These are phyloP conservation scores for Suillia variegata DNA, from an alignment of 2,888 invertebrate genomes.

Conservation along the genomic window DNA sequence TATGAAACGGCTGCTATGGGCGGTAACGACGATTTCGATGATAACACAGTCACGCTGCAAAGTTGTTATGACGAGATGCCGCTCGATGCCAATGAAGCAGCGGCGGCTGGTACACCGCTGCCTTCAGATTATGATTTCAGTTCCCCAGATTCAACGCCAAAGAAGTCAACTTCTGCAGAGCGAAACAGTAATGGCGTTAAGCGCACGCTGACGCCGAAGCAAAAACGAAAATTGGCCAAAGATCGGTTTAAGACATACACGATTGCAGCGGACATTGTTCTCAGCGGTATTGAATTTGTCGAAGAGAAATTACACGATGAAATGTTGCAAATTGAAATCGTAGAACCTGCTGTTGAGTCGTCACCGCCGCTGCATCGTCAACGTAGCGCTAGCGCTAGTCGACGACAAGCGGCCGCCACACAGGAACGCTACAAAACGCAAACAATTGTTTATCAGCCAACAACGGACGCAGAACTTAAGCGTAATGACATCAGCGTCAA, in stretches of 20 bases:
- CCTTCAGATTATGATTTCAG: conserved; percentile 74
- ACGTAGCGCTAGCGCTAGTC: conserved; percentile 24
- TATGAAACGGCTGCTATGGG: conserved; percentile 66
- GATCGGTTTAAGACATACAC: conserved; percentile 85
- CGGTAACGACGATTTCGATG: conserved; percentile 61
- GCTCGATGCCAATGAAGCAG: conserved; percentile 42
- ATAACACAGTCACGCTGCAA: conserved; percentile 65
- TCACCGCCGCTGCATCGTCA: not conserved
- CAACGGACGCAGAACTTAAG: too few species aligned
- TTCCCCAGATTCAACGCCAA: conserved; percentile 79
- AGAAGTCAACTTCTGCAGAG: conserved; percentile 62
- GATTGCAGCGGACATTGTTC: conserved; percentile 69
- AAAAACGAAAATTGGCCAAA: conserved; percentile 74
- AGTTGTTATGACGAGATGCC: conserved; percentile 64
- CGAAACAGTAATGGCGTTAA: conserved; percentile 46
- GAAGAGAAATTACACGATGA: conserved; percentile 49
- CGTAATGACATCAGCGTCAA: too few species aligned
- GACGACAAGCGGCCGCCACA: conserved; percentile 44
- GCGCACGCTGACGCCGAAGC: conserved; percentile 72
- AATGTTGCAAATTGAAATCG: conserved; percentile 55
- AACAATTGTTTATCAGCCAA: conserved; percentile 62
- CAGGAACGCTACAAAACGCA: conserved; percentile 77
- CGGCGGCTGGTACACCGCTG: conserved; percentile 65
- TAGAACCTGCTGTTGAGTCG: conserved; percentile 63
- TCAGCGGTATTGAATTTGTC: conserved; percentile 45